phyloP scores from a whole-genome alignment of 37 sponge, comb jelly and placozoan genomes.

The Corticium candelabrum region DNA sequence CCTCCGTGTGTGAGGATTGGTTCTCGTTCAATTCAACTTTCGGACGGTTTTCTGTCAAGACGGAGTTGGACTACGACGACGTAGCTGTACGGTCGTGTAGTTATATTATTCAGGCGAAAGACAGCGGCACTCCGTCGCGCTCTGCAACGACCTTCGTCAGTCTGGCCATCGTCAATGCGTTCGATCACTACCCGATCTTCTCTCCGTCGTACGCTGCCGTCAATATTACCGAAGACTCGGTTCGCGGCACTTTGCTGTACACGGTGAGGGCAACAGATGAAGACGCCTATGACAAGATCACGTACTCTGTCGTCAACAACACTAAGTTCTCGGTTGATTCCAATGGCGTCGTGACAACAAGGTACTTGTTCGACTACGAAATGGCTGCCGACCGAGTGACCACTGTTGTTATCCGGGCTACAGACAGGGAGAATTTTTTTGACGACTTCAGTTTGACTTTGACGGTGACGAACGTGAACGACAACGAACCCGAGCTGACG shows the following conservation, averaged over 20 bases:
- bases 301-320: background rate
- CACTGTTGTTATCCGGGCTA: background rate
- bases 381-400: background rate
- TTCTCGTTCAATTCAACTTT: background rate
- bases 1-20: background rate
- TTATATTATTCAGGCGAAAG: background rate
- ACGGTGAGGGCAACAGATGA: background rate
- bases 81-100: background rate
- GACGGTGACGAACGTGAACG: background rate
- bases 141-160: background rate
- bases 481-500: background rate
- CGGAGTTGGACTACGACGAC: background rate
- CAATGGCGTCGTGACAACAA: background rate
- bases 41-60: background rate
- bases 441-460: background rate
- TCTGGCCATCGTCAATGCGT: background rate
- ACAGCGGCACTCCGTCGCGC: background rate
- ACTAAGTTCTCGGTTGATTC: background rate
- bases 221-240: background rate
- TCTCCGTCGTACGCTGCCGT: background rate
- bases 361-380: background rate
- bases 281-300: background rate
- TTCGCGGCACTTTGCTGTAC: background rate
- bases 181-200: constrained; percentile 1
- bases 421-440: background rate